phyloP scores from a whole-genome alignment of 2,888 invertebrate species.

The Apeira syringaria region DNA sequence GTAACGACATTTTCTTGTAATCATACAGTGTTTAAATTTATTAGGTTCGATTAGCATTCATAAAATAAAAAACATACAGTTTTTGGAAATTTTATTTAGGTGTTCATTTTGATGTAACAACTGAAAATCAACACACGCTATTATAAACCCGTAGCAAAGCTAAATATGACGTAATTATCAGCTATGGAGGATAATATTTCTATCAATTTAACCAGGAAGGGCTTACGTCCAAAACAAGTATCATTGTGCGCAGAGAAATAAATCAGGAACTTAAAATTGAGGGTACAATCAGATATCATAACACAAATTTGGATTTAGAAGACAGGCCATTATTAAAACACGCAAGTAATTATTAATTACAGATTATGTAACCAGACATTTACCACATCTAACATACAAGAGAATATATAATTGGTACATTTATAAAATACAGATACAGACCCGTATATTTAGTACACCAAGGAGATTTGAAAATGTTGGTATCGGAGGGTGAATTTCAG shows the following conservation, averaged over 20 bases:
- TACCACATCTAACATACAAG: conserved; percentile 30
- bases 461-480: too few relatives aligned
- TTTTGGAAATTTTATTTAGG: conserved; percentile 72
- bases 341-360: conserved; percentile 6
- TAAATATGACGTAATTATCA: conserved; percentile 59
- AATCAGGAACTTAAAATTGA: conserved; percentile 31
- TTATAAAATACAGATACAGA: conserved; percentile 24
- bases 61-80: conserved; percentile 34
- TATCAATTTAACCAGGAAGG: conserved; percentile 40
- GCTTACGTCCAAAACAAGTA: conserved; percentile 33
- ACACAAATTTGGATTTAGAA: conserved; percentile 7
- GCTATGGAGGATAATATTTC: conserved; percentile 51
- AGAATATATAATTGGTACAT: conserved; percentile 20
- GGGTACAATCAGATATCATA: conserved; percentile 7
- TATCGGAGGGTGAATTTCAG: too few relatives aligned
- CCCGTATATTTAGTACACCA: conserved; percentile 16
- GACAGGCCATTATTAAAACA: conserved; percentile 10
- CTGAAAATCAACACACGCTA: conserved; percentile 71
- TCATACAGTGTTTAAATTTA: too few relatives aligned
- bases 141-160: conserved; percentile 79
- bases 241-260: conserved; percentile 49
- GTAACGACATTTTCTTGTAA: too few relatives aligned
- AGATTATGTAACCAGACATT: conserved; percentile 24
- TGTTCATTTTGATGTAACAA: conserved; percentile 75
- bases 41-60: too few relatives aligned